Evolutionary conservation across 2,888 invertebrate species (phyloP).

Genomic region (Orthosia cruda): DNA sequence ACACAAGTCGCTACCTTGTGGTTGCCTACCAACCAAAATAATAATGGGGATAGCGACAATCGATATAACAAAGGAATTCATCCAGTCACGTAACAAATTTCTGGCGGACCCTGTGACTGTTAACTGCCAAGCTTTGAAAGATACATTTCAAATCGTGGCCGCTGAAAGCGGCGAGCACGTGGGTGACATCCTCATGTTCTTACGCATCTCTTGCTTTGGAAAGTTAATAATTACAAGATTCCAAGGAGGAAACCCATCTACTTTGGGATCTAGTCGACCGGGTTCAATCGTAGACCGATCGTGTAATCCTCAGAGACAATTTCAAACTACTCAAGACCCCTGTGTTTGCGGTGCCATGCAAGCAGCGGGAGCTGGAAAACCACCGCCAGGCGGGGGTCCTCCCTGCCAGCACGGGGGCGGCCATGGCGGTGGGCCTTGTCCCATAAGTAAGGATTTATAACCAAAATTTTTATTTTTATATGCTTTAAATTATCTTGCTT

Average conservation of each 20-base stretch:
- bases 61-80: conserved; percentile 92
- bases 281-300: conserved; percentile 81
- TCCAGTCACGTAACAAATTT: conserved; percentile 90
- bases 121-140: conserved; percentile 92
- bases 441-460: conserved; percentile 73
- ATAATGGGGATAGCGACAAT: conserved; percentile 92
- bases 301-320: conserved; percentile 81
- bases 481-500: background rate
- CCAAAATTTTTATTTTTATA: background rate
- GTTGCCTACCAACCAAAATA: conserved; percentile 93
- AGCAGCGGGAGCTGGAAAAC: conserved; percentile 54
- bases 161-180: conserved; percentile 87
- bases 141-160: conserved; percentile 91
- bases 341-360: conserved; percentile 84
- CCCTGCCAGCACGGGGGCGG: conserved; percentile 58
- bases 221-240: conserved; percentile 93
- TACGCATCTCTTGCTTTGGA: conserved; percentile 93
- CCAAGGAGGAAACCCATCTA: conserved; percentile 86
- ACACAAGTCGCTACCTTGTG: conserved; percentile 92
- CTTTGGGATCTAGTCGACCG: conserved; percentile 73
- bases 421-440: conserved; percentile 74
- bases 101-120: conserved; percentile 87
- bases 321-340: conserved; percentile 81
- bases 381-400: conserved; percentile 56
- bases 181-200: conserved; percentile 92